Evolutionary conservation across 2,113 vertebrate species (phyloP).

Genomic region (Archocentrus centrarchus): DNA sequence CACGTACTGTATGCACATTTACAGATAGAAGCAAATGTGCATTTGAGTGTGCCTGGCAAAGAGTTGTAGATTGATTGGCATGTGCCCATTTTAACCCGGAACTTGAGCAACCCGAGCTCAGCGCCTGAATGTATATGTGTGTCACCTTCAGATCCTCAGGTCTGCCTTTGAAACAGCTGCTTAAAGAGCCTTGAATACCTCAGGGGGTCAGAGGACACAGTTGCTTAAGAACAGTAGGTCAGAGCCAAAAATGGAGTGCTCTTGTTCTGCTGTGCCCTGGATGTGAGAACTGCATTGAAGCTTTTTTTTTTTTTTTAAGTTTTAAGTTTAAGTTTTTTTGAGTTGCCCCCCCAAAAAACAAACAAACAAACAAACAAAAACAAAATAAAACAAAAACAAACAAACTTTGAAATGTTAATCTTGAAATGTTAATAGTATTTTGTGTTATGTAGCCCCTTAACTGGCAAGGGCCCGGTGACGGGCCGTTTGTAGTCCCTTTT

Average conservation of each 20-base stretch:
- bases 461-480: no score
- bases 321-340: not conserved
- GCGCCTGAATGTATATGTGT: not conserved
- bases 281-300: not conserved
- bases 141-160: conserved; percentile 38
- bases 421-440: not conserved
- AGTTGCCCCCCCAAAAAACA: not conserved
- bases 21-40: not conserved
- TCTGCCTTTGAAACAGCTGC: conserved; percentile 67
- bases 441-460: no score
- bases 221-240: conserved; percentile 53
- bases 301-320: not conserved
- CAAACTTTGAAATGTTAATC: not conserved
- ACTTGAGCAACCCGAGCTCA: conserved; percentile 43
- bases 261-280: conserved; percentile 4
- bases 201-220: conserved; percentile 59
- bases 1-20: not conserved
- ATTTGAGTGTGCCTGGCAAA: not conserved
- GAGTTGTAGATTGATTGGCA: conserved; percentile 9
- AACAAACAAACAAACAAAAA: no score
- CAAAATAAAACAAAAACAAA: no score
- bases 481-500: no score
- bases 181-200: conserved; percentile 61
- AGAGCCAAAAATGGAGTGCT: conserved; percentile 40
- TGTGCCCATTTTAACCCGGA: conserved; percentile 41